phyloP scores from a whole-genome alignment of 2,797 vertebrate genomes.

The Pempheris klunzingeri region DNA sequence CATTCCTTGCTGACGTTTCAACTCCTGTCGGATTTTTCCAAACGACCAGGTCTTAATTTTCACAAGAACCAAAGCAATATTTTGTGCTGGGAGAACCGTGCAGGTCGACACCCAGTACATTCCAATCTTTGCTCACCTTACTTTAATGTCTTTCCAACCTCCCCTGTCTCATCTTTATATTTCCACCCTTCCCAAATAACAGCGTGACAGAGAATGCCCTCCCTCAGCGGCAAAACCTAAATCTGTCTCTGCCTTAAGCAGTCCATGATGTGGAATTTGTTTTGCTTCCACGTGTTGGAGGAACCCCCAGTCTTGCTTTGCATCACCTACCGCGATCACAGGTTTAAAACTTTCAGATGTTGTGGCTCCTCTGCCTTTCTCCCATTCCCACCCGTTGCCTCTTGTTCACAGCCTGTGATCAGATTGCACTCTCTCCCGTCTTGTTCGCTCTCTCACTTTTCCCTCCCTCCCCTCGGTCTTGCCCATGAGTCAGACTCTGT shows the following conservation, averaged over 20 bases:
- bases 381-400: slow-evolving; percentile 55
- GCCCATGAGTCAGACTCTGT: slow-evolving; percentile 75
- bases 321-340: slow-evolving; percentile 77
- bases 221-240: slow-evolving; percentile 58
- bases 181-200: slow-evolving; percentile 40
- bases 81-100: background rate
- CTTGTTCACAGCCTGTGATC: slow-evolving; percentile 58
- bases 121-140: slow-evolving; percentile 26
- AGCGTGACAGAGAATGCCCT: slow-evolving; percentile 52
- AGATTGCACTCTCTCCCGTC: slow-evolving; percentile 43
- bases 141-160: slow-evolving; percentile 8
- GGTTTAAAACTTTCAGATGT: slow-evolving; percentile 81
- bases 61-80: slow-evolving; percentile 1
- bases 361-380: slow-evolving; percentile 58
- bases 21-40: slow-evolving; percentile 28
- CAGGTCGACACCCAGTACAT: background rate
- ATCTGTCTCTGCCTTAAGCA: slow-evolving; percentile 68
- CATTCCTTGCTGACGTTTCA: slow-evolving; percentile 20
- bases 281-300: slow-evolving; percentile 69
- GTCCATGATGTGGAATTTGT: slow-evolving; percentile 76
- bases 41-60: slow-evolving; percentile 27
- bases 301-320: slow-evolving; percentile 72
- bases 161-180: slow-evolving; percentile 49
- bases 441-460: slow-evolving; percentile 38
- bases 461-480: slow-evolving; percentile 55